Evolutionary conservation across 1,140 invertebrate species (phyloP).

Genomic region (Sesamia nonagrioides): DNA sequence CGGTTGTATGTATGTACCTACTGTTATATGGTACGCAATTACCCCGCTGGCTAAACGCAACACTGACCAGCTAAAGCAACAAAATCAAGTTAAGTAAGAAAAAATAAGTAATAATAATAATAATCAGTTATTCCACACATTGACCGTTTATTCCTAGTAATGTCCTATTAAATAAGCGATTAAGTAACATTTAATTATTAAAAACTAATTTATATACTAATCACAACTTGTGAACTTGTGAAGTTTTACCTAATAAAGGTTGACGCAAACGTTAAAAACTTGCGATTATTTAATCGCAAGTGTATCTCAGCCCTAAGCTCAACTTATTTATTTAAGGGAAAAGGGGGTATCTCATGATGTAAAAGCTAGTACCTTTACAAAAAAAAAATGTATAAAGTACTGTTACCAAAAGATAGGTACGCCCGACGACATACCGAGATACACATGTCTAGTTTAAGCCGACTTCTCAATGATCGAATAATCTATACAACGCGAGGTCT

Average conservation of each 20-base stretch:
- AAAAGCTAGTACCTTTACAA: too few species aligned
- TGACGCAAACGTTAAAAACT: neutral
- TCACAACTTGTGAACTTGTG: constrained; percentile 10
- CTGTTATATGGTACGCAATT: too few species aligned
- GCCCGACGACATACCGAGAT: too few species aligned
- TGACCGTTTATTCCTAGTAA: neutral
- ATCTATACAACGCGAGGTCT: too few species aligned
- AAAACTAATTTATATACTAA: constrained; percentile 2
- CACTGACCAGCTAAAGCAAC: neutral
- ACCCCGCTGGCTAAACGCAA: too few species aligned
- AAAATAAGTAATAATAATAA: neutral
- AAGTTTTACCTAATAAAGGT: neutral
- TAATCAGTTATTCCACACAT: constrained; percentile 11
- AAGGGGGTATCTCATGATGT: too few species aligned
- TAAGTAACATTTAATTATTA: constrained; percentile 26
- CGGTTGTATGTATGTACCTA: too few species aligned
- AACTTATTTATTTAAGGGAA: neutral
- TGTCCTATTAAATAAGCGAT: constrained; percentile 11
- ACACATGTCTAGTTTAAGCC: too few species aligned
- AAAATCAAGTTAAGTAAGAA: neutral
- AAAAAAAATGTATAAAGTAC: too few species aligned
- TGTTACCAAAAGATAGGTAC: too few species aligned
- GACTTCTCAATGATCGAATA: too few species aligned
- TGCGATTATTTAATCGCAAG: constrained; percentile 11
- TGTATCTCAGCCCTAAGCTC: neutral